Percentiles rank a stretch among this genome's conserved stretches.
Conservation (phyloP, 2,888 invertebrate genomes). For the Villa cingulata region DNA sequence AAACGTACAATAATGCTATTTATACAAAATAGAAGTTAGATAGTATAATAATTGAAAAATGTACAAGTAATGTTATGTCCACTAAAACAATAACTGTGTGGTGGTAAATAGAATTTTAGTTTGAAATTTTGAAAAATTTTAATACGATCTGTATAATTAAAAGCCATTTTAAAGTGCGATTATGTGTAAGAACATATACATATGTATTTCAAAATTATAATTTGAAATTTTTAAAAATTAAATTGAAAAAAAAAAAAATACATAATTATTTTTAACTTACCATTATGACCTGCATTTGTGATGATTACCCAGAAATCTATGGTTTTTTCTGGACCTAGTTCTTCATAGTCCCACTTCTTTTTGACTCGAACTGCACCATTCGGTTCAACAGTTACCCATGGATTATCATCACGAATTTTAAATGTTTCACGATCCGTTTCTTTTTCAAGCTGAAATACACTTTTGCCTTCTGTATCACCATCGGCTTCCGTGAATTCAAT, state of each 20-base stretch:
- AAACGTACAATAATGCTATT: no score
- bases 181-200: no score
- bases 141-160: no score
- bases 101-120: no score
- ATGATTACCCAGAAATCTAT: conserved; percentile 95
- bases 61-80: no score
- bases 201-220: no score
- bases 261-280: conserved; percentile 40
- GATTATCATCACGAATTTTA: conserved; percentile 85
- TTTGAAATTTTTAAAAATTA: neutral
- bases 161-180: no score
- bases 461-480: conserved; percentile 74
- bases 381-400: conserved; percentile 84
- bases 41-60: no score
- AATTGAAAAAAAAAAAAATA: conserved; percentile 2
- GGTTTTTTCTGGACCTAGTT: conserved; percentile 83
- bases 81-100: no score
- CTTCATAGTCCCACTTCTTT: conserved; percentile 95
- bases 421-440: conserved; percentile 86
- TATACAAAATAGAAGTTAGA: no score
- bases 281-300: conserved; percentile 76
- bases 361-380: conserved; percentile 86
- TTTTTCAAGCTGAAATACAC: conserved; percentile 80
- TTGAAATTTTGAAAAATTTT: no score
- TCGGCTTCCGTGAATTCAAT: conserved; percentile 86